Evolutionary conservation across 2,113 vertebrate genomes (phyloP), one percentile per base, ranked within the genome.

Genomic region (Equus przewalskii): DNA sequence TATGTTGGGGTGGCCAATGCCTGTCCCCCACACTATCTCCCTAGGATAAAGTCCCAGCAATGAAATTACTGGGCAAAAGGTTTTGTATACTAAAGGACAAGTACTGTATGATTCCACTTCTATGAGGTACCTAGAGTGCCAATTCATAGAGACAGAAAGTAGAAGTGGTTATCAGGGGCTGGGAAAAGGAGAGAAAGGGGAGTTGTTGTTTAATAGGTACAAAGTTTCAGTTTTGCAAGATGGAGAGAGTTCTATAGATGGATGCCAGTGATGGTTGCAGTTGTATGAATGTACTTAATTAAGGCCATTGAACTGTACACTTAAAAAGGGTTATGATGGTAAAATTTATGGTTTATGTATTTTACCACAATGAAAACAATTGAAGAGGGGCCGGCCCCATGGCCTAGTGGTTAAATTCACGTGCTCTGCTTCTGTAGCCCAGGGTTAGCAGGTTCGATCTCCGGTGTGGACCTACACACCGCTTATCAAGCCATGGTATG

Each of bases 111-210:
- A 70, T 85, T 70, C 33, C 41, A 85, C 24, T 78, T 70, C 33
- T 51, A 28, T 5, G 70, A 85, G 9, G 33, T 15, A n/a, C 15
- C 0, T 51, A 26, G 54, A 79, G 7, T 30, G 69, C 33, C 79
- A 79, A 51, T 36, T 21, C 72, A 79, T 26, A 44, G 11, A 91
- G 54, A 79, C 14, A 51, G 10, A 30, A 91, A 24, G 49, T 33
- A 51, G 33, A 62, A 70, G 26, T 41, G 44, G 54, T 64, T 78
- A 2, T 49, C 14, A 56, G n/a, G 82, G 26, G 18, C 9, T 16
- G 13, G 9, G 41, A 15, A 21, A 8, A 1, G 13, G 30, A 3
- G 13, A 3, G 24, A 46, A 51, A 1, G 22, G 9, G 10, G 24
- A 33, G 16, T 28, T 60, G 44, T 15, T 78, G 49, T 58, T 70